Evolutionary conservation across 2,113 vertebrate species (phyloP).

Genomic region (Dasyurus viverrinus): DNA sequence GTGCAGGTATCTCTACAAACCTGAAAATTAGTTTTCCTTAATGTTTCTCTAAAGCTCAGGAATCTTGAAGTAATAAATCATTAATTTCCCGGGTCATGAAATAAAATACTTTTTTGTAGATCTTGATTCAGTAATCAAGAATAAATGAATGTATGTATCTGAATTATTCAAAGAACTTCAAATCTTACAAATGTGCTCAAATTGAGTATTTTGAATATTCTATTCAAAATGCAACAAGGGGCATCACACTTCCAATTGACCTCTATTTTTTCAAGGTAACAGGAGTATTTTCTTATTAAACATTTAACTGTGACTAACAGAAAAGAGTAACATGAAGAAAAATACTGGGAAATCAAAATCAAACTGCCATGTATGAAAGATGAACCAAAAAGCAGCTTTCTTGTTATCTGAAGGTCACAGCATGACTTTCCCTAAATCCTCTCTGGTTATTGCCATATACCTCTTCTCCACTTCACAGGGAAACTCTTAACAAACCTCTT

Average conservation of each 20-base stretch:
- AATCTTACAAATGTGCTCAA: conserved; percentile 82
- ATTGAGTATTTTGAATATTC: conserved; percentile 83
- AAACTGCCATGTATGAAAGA: neutral
- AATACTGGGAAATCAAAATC: neutral
- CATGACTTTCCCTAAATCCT: neutral
- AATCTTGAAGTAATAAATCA: conserved; percentile 81
- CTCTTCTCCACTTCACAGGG: neutral
- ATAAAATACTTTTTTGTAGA: conserved; percentile 82
- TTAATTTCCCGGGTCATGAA: conserved; percentile 82
- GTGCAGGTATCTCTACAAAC: neutral
- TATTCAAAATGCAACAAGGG: conserved; percentile 76
- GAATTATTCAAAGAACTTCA: conserved; percentile 83
- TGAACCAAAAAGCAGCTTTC: neutral
- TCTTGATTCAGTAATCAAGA: conserved; percentile 83
- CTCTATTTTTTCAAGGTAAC: conserved; percentile 54
- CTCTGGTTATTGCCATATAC: neutral
- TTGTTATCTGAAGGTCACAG: neutral
- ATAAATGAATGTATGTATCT: conserved; percentile 83
- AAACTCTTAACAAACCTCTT: neutral
- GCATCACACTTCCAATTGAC: conserved; percentile 60
- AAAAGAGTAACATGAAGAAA: conserved; percentile 36
- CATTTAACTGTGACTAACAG: conserved; percentile 50
- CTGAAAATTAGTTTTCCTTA: conserved; percentile 59
- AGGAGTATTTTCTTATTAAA: conserved; percentile 50
- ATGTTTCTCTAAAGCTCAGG: conserved; percentile 77